These are phyloP conservation scores for Argyresthia albistria DNA, from an alignment of 2,888 invertebrate species.

Conservation along the genomic window DNA sequence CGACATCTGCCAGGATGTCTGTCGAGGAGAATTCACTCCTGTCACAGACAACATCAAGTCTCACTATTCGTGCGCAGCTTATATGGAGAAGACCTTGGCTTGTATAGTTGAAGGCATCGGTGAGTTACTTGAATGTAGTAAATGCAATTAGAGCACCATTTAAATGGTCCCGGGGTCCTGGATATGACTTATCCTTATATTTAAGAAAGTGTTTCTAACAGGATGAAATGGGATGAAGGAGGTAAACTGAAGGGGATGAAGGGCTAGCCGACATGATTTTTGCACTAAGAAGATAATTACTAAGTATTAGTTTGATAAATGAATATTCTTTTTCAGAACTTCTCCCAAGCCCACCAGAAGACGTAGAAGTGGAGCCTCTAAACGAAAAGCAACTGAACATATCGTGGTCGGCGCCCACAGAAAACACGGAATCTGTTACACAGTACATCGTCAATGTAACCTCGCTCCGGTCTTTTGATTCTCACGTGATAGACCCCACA, in stretches of 20 bases:
- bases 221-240: not conserved
- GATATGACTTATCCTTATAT: not conserved
- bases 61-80: slow-evolving; percentile 87
- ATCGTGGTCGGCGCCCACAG: slow-evolving; percentile 78
- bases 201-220: not conserved
- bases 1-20: slow-evolving; percentile 88
- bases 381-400: slow-evolving; percentile 81
- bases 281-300: too few species aligned
- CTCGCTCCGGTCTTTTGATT: slow-evolving; percentile 78
- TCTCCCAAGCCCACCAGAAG: slow-evolving; percentile 82
- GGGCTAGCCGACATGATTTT: too few species aligned
- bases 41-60: slow-evolving; percentile 88
- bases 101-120: slow-evolving; percentile 87
- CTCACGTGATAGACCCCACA: slow-evolving; percentile 60
- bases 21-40: slow-evolving; percentile 87
- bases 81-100: slow-evolving; percentile 85
- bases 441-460: slow-evolving; percentile 82
- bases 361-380: slow-evolving; percentile 80
- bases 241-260: not conserved
- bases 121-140: slow-evolving; percentile 18
- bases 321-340: slow-evolving; percentile 65
- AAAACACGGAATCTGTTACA: slow-evolving; percentile 75
- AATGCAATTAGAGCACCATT: too few species aligned
- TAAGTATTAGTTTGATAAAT: not conserved
- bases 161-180: too few species aligned